Evolutionary conservation across 2,797 vertebrate species (phyloP).

Genomic region (Champsocephalus esox): DNA sequence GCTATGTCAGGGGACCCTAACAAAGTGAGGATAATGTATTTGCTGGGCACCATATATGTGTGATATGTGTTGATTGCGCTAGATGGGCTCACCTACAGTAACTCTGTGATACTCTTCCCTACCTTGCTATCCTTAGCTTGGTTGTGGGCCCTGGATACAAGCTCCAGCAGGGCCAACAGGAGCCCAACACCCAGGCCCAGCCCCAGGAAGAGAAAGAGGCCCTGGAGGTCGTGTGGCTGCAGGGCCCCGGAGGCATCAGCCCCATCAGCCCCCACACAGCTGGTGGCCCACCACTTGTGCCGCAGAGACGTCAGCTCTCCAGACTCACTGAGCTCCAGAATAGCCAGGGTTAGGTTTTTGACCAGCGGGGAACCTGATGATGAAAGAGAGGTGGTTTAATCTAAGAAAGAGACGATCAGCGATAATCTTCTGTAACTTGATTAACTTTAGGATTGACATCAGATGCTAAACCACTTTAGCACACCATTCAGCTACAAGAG

Average conservation of each 20-base stretch:
- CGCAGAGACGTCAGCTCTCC: slow-evolving; percentile 85
- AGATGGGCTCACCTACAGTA: not conserved
- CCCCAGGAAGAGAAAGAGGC: slow-evolving; percentile 89
- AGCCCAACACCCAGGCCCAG: slow-evolving; percentile 85
- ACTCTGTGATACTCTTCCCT: not conserved
- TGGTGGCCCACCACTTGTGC: slow-evolving; percentile 91
- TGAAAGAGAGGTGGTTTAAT: not conserved
- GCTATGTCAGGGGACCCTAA: not conserved
- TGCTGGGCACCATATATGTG: not conserved
- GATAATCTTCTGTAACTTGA: not conserved
- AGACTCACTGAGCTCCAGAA: slow-evolving; percentile 87
- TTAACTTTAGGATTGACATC: not conserved
- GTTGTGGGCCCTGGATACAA: slow-evolving; percentile 84
- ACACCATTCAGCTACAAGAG: not conserved
- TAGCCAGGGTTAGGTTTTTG: slow-evolving; percentile 85
- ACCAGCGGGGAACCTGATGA: slow-evolving; percentile 84
- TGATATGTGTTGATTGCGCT: not conserved
- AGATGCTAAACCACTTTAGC: not conserved
- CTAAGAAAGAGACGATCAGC: not conserved
- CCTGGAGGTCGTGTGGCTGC: slow-evolving; percentile 81
- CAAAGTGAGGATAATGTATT: not conserved
- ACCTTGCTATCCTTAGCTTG: slow-evolving; percentile 86
- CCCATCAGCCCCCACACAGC: slow-evolving; percentile 66
- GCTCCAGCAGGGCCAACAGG: slow-evolving; percentile 86
- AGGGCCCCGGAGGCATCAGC: slow-evolving; percentile 65